Conservation (phyloP, 2,113 vertebrate genomes). For the Benitochromis conjunctus region DNA sequence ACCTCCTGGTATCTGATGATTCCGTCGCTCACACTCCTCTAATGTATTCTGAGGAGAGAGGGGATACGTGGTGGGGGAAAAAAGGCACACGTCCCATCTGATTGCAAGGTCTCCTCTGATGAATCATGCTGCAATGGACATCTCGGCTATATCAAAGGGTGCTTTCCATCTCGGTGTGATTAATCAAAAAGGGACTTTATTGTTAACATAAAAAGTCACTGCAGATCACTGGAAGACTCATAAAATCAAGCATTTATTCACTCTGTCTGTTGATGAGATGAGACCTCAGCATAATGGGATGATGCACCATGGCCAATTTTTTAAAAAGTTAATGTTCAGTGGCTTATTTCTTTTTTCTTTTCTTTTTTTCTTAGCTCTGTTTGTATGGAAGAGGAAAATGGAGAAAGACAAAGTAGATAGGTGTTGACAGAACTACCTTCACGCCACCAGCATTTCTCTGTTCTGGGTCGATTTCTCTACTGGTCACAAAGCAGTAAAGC, state of each 20-base stretch:
- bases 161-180: slow-evolving; percentile 43
- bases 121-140: slow-evolving; percentile 44
- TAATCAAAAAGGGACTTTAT: slow-evolving; percentile 50
- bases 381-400: neutral
- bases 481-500: slow-evolving; percentile 43
- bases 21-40: slow-evolving; percentile 55
- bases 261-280: slow-evolving; percentile 25
- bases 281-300: slow-evolving; percentile 17
- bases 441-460: slow-evolving; percentile 41
- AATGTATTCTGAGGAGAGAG: slow-evolving; percentile 62
- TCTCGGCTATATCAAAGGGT: slow-evolving; percentile 49
- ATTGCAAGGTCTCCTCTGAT: slow-evolving; percentile 59
- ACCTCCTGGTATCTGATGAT: slow-evolving; percentile 65
- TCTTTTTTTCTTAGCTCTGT: neutral
- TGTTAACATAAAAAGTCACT: slow-evolving; percentile 43
- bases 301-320: neutral
- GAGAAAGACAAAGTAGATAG: slow-evolving; percentile 20
- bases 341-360: neutral
- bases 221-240: slow-evolving; percentile 22
- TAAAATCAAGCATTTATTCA: slow-evolving; percentile 33
- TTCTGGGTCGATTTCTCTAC: slow-evolving; percentile 47
- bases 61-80: neutral
- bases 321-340: neutral
- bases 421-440: slow-evolving; percentile 55
- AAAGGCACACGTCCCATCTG: slow-evolving; percentile 52